phyloP scores from a whole-genome alignment of 2,888 invertebrate species.

The Acleris emargana region DNA sequence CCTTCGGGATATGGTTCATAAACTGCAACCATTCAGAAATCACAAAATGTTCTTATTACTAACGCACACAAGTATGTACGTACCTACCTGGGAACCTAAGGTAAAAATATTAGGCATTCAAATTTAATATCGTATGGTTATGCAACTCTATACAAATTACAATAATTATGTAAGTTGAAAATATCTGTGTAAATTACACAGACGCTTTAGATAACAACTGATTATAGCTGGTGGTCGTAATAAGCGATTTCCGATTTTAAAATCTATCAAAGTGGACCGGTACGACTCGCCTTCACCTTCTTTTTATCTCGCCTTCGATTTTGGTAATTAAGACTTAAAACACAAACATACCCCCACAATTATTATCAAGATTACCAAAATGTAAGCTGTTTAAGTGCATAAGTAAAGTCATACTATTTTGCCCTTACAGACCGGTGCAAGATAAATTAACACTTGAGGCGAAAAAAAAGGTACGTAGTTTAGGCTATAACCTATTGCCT shows the following conservation, averaged over 20 bases:
- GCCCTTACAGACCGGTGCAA: background rate
- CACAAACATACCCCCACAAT: background rate
- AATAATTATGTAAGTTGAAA: too few species aligned
- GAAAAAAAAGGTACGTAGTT: too few species aligned
- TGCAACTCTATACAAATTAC: too few species aligned
- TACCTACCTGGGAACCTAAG: too few species aligned
- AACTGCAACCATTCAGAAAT: slow-evolving; percentile 78
- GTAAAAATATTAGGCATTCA: too few species aligned
- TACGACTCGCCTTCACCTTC: background rate
- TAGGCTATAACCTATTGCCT: too few species aligned
- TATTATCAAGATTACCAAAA: background rate
- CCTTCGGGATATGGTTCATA: slow-evolving; percentile 93
- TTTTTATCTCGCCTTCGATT: background rate
- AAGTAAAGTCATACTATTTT: background rate
- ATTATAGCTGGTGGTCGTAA: too few species aligned
- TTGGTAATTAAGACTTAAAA: background rate
- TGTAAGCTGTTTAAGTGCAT: background rate
- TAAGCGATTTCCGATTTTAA: background rate
- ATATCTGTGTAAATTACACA: too few species aligned
- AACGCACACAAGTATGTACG: too few species aligned
- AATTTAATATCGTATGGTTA: too few species aligned
- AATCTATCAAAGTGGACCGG: background rate
- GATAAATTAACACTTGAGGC: slow-evolving; percentile 16
- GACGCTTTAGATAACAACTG: too few species aligned
- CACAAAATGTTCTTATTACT: too few species aligned